phyloP scores from a whole-genome alignment of 2,888 invertebrate species.

The Vanessa cardui region DNA sequence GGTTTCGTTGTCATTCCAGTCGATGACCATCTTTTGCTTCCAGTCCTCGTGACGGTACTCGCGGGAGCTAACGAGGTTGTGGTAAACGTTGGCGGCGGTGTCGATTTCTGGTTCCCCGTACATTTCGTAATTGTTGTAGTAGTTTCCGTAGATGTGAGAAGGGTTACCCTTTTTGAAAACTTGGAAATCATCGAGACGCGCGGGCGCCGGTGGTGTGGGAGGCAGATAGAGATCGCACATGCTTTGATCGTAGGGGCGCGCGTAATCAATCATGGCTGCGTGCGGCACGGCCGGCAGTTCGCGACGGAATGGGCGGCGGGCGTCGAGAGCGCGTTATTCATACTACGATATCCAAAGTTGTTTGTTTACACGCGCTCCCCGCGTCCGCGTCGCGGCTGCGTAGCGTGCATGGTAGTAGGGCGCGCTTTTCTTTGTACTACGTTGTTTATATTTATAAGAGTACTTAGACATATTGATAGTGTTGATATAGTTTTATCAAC shows the following conservation, averaged over 20 bases:
- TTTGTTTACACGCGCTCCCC: conserved; percentile 58
- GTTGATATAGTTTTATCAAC: conserved; percentile 15
- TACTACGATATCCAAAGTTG: conserved; percentile 55
- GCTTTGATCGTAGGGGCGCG: conserved; percentile 74
- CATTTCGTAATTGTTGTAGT: conserved; percentile 65
- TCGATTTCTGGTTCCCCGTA: conserved; percentile 71
- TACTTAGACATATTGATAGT: conserved; percentile 18
- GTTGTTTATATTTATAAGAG: conserved; percentile 31
- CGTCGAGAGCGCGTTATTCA: conserved; percentile 53
- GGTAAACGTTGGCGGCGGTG: conserved; percentile 66
- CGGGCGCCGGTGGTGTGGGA: conserved; percentile 65
- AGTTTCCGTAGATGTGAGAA: conserved; percentile 68
- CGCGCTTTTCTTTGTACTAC: conserved; percentile 33
- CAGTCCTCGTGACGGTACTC: conserved; percentile 75
- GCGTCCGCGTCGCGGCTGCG: conserved; percentile 37
- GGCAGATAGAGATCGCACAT: conserved; percentile 72
- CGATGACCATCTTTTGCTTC: conserved; percentile 77
- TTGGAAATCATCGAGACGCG: conserved; percentile 76
- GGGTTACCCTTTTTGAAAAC: conserved; percentile 73
- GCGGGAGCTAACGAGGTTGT: conserved; percentile 66
- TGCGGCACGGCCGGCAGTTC: conserved; percentile 61
- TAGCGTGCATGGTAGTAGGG: conserved; percentile 19
- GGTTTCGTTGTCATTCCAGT: conserved; percentile 83
- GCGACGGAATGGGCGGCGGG: conserved; percentile 51
- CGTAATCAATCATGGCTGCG: conserved; percentile 74